These are phyloP conservation scores for Glossosoma conforme DNA, from an alignment of 1,140 invertebrate species.

Conservation along the genomic window DNA sequence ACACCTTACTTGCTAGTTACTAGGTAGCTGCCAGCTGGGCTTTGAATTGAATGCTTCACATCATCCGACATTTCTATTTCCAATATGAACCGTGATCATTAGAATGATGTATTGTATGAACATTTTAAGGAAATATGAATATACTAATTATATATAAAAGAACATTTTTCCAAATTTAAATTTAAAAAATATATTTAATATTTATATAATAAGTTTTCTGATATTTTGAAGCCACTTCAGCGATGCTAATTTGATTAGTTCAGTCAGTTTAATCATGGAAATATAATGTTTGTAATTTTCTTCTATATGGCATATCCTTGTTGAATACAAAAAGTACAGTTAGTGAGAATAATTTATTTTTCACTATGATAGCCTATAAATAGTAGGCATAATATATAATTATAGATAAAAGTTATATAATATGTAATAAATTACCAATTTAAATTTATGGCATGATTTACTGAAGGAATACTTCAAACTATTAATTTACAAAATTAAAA, in stretches of 20 bases:
- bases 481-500: too few relatives aligned
- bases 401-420: neutral
- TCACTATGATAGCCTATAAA: too few relatives aligned
- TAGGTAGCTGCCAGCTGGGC: constrained; percentile 2
- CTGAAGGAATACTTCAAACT: too few relatives aligned
- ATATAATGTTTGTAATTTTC: constrained; percentile 15
- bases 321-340: neutral
- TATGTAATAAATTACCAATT: neutral
- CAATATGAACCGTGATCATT: constrained; percentile 16
- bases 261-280: constrained; percentile 19
- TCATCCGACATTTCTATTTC: constrained; percentile 13
- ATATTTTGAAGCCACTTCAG: constrained; percentile 5
- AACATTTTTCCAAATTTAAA: constrained; percentile 8
- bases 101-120: constrained; percentile 28
- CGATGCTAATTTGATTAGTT: constrained; percentile 18
- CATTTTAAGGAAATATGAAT: constrained; percentile 22
- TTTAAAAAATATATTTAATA: neutral
- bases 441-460: too few relatives aligned
- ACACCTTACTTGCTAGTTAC: neutral
- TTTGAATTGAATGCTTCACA: constrained; percentile 6
- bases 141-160: constrained; percentile 15
- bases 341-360: neutral
- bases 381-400: too few relatives aligned
- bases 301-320: neutral
- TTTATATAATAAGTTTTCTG: constrained; percentile 19